phyloP scores from a whole-genome alignment of 2,888 invertebrate species.

The Orthosia cruda region DNA sequence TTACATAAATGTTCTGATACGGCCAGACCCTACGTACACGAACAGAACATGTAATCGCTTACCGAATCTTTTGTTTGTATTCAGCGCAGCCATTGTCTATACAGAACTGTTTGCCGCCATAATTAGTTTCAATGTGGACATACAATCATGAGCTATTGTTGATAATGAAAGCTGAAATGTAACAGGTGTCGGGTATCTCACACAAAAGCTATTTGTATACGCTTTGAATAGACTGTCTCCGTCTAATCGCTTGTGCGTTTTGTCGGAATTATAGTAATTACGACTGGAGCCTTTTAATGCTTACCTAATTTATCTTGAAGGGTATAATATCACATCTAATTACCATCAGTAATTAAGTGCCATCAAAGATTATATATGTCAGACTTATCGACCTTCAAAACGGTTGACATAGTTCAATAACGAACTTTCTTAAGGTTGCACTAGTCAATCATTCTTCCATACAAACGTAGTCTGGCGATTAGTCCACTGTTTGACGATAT shows the following conservation, averaged over 20 bases:
- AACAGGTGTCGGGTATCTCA: slow-evolving; percentile 18
- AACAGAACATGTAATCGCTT: slow-evolving; percentile 72
- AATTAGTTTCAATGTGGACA: slow-evolving; percentile 45
- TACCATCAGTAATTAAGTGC: neutral
- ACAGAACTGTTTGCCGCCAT: slow-evolving; percentile 55
- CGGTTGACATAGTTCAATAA: too few species aligned
- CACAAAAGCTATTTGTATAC: slow-evolving; percentile 18
- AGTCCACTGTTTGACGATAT: too few species aligned
- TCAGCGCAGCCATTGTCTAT: slow-evolving; percentile 60
- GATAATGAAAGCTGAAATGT: slow-evolving; percentile 42
- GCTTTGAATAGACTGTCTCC: slow-evolving; percentile 12
- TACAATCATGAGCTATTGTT: slow-evolving; percentile 45
- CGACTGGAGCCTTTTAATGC: neutral
- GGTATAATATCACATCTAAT: neutral
- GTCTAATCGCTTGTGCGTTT: neutral
- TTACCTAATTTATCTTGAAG: slow-evolving; percentile 8
- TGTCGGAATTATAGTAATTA: neutral
- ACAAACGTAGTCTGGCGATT: too few species aligned
- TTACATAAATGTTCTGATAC: slow-evolving; percentile 26
- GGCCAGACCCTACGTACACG: slow-evolving; percentile 20
- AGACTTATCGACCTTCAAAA: too few species aligned
- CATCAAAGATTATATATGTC: neutral
- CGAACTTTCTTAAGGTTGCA: too few species aligned
- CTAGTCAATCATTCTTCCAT: too few species aligned
- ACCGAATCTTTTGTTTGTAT: slow-evolving; percentile 71